Base-by-base conservation (phyloP, 2,888 invertebrate species). In the Girardia tigrina region DNA sequence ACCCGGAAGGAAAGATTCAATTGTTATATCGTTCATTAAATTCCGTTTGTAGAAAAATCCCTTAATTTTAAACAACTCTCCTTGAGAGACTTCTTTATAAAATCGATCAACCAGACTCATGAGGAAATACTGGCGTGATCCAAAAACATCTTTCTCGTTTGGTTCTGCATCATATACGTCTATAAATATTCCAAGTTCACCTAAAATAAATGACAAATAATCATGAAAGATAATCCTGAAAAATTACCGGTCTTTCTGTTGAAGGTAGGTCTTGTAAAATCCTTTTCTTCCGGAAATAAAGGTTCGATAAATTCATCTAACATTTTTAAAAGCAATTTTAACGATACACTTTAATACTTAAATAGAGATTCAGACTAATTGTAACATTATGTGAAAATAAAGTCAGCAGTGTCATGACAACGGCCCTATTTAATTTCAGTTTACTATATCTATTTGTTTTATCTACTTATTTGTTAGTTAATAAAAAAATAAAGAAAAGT, bases 71-170 rank as follows among this genome's bases (percentile, higher is more conserved):
- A 36, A 42, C 26, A 72, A 42, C 26, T 72, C 72, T 16, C 29
- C 42, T 42, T 72, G 29, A 6, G 29, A 29, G 1, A 72, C 29
- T 42, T 36, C 42, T 4, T 29, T 16, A 8, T 29, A 29, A 42
- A 72, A 72, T 29, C 72, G 27, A 28, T 72, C 72, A 1, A 42
- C 26, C 26, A 72, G 28, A 12, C 29, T 72, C 28, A 72, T 42
- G 16, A 72, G n/a, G 26, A 72, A 72, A 42, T 72, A 72, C 28
- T 72, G 72, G 14, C 72, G 27, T n/a, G 72, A 72, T n/a, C 72
- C 72, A 42, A 72, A 72, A 26, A 14, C 29, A 23, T 72, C 26
- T 28, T 29, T 29, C 16, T 72, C 42, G 1, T 16, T 23, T 4
- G 72, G 29, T 42, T 72, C 27, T 23, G 72, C 72, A 42, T 72